These are phyloP conservation scores for Scaptomyza caliginosa DNA, from an alignment of 2,888 invertebrate species.

Conservation along the genomic window DNA sequence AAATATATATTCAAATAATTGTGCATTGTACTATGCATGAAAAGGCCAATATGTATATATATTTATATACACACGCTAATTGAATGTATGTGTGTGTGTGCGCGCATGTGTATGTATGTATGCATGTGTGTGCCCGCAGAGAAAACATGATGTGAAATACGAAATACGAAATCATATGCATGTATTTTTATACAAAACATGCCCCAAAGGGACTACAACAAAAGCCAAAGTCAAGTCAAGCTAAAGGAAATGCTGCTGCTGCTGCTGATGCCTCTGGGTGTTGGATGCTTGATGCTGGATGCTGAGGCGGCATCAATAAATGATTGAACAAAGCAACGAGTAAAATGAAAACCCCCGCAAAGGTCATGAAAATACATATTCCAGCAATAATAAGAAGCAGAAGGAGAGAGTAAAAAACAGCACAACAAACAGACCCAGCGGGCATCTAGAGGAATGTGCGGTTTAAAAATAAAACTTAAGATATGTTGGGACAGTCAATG, in stretches of 20 bases:
- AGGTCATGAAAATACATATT: conserved; percentile 70
- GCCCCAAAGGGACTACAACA: conserved; percentile 71
- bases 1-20: conserved; percentile 55
- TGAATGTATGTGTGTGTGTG: conserved; percentile 41
- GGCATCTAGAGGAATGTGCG: conserved; percentile 71
- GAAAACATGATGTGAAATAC: conserved; percentile 42
- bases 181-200: conserved; percentile 63
- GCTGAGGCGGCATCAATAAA: conserved; percentile 64
- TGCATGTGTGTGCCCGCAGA: conserved; percentile 32
- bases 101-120: conserved; percentile 8
- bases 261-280: conserved; percentile 1
- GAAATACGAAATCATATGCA: conserved; percentile 53
- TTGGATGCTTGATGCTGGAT: background rate
- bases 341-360: conserved; percentile 74
- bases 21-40: conserved; percentile 54
- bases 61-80: conserved; percentile 55
- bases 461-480: conserved; percentile 70
- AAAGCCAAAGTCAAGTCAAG: conserved; percentile 54
- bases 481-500: conserved; percentile 35
- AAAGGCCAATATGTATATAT: conserved; percentile 42
- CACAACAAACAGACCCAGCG: conserved; percentile 57
- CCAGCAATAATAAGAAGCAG: conserved; percentile 28
- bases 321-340: conserved; percentile 74
- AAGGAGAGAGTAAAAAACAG: conserved; percentile 17
- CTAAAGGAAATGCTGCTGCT: conserved; percentile 16